These are phyloP conservation scores for Corella eumyota DNA, from an alignment of 23 tunicate genomes.

Conservation along the genomic window DNA sequence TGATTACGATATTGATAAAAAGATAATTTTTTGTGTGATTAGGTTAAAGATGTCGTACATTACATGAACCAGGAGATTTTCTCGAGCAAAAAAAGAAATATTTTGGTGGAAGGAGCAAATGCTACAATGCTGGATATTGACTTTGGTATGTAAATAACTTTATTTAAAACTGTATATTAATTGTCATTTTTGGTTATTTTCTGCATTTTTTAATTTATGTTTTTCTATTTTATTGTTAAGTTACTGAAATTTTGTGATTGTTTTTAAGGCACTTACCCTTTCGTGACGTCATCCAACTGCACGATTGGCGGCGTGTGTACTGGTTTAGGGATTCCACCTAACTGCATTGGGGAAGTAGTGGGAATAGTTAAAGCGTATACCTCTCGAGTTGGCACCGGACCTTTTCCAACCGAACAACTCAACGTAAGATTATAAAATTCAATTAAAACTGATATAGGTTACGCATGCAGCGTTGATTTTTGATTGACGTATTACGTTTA, in stretches of 20 bases:
- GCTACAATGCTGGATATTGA: slow-evolving; percentile 99
- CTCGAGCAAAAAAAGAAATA: slow-evolving; percentile 33
- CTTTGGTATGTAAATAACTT: slow-evolving; percentile 44
- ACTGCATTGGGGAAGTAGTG: slow-evolving; percentile 59
- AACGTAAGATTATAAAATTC: slow-evolving; percentile 55
- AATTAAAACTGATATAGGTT: not conserved
- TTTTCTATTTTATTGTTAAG: not conserved
- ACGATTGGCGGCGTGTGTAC: slow-evolving; percentile 95
- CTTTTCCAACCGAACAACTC: slow-evolving; percentile 83
- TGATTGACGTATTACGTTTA: not conserved
- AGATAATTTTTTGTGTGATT: no score
- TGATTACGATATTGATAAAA: no score
- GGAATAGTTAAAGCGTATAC: slow-evolving; percentile 94
- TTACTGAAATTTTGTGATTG: not conserved
- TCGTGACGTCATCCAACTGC: slow-evolving; percentile 92
- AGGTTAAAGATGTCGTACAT: slow-evolving; percentile 73
- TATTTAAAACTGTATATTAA: not conserved
- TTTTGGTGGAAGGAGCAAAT: slow-evolving; percentile 93
- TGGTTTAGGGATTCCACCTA: slow-evolving; percentile 91
- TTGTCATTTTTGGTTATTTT: not conserved
- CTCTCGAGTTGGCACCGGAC: slow-evolving; percentile 90
- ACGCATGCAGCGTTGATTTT: no score
- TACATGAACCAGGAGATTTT: slow-evolving; percentile 55
- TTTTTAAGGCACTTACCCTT: slow-evolving; percentile 89
- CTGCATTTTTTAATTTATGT: not conserved